These are phyloP conservation scores for Pinctada fucata DNA, from an alignment of 2,888 invertebrate species.

Conservation along the genomic window DNA sequence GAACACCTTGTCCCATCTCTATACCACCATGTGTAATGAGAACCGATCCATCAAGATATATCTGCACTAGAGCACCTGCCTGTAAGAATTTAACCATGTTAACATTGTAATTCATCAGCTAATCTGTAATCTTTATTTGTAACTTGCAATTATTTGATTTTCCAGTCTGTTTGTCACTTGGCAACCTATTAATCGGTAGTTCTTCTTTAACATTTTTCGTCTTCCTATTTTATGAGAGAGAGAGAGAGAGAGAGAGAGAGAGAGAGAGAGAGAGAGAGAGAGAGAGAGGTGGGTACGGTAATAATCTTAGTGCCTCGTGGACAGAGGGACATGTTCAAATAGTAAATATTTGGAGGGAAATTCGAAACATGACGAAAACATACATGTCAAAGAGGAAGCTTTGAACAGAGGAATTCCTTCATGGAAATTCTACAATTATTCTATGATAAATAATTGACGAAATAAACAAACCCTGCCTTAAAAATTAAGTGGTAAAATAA, in stretches of 20 bases:
- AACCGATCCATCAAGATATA: conserved; percentile 87
- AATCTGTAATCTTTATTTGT: neutral
- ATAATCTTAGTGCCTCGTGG: neutral
- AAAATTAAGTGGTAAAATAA: no score
- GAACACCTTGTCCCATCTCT: conserved; percentile 98
- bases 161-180: neutral
- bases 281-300: neutral
- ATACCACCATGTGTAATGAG: conserved; percentile 90
- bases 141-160: neutral
- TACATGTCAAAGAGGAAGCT: no score
- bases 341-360: no score
- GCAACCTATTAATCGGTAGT: neutral
- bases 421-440: no score
- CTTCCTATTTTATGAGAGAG: neutral
- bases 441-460: no score
- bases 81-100: conserved; percentile 74
- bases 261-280: conserved; percentile 3
- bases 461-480: no score
- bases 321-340: no score
- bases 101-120: neutral
- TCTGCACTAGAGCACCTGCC: conserved; percentile 89
- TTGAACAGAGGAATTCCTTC: no score
- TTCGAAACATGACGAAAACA: no score
- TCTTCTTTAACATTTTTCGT: neutral
- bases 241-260: conserved; percentile 4